Conservation (phyloP, 2,113 vertebrate species). For the Excalfactoria chinensis region DNA sequence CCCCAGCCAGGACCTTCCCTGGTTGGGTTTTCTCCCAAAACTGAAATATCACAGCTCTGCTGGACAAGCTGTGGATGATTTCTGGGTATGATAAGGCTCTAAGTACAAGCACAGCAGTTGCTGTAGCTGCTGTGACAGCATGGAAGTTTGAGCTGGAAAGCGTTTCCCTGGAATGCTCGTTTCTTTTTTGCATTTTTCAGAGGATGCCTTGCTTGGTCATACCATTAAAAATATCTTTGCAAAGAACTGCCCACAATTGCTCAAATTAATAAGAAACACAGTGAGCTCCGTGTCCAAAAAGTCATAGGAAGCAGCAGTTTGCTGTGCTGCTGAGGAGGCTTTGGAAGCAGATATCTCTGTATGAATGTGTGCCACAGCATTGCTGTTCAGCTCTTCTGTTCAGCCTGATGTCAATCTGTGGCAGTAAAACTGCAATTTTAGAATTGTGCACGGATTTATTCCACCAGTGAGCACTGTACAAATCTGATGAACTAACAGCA, state of each 20-base stretch:
- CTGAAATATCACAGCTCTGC: too few relatives aligned
- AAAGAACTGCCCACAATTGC: background rate
- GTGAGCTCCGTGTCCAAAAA: background rate
- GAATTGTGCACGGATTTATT: background rate
- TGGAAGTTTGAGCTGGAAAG: background rate
- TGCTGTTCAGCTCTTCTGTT: background rate
- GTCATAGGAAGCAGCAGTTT: background rate
- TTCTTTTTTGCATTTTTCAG: background rate
- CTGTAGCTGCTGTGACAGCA: background rate
- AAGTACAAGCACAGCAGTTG: too few relatives aligned
- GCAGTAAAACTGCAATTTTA: background rate
- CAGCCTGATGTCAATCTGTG: background rate
- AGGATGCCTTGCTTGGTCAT: background rate
- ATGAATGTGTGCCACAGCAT: accelerated
- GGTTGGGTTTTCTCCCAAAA: too few relatives aligned
- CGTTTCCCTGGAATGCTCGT: background rate
- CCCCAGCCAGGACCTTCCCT: too few relatives aligned
- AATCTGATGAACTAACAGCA: background rate
- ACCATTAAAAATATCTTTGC: background rate
- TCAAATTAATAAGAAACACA: background rate
- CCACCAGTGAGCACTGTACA: background rate
- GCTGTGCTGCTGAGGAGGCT: background rate
- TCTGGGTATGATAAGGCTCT: too few relatives aligned
- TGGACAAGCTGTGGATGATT: too few relatives aligned
- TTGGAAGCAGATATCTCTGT: background rate